Conservation (phyloP, 1,140 invertebrate species). For the Heliconius congener region DNA sequence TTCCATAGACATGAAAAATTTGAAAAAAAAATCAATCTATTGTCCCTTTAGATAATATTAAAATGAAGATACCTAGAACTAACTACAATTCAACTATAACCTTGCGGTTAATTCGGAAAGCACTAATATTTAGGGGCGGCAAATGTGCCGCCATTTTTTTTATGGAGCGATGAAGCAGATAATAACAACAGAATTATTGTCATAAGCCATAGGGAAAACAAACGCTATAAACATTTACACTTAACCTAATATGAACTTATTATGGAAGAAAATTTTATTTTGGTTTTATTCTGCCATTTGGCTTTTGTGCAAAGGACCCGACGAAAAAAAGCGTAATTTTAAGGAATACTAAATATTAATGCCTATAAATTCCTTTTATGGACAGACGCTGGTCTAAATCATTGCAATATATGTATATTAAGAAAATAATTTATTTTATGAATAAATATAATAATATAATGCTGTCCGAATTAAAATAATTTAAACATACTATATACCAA, state of each 20-base stretch:
- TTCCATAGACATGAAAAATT: conserved; percentile 7
- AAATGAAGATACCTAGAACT: neutral
- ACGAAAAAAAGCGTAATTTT: conserved; percentile 39
- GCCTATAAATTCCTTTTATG: conserved; percentile 30
- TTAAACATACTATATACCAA: no score
- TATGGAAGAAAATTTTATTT: conserved; percentile 43
- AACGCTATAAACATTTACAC: conserved; percentile 31
- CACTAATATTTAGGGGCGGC: neutral
- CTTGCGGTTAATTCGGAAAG: neutral
- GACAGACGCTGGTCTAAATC: neutral
- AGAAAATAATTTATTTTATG: neutral
- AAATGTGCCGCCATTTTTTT: neutral
- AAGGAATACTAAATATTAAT: conserved; percentile 30
- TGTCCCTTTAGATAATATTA: neutral
- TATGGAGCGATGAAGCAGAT: conserved; percentile 13
- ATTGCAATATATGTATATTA: neutral
- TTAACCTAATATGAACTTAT: conserved; percentile 42
- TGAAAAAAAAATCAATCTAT: neutral
- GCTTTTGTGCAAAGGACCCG: conserved; percentile 26
- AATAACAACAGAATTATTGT: conserved; percentile 24
- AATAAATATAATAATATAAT: neutral
- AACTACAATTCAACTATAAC: neutral
- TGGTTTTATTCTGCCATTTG: conserved; percentile 37
- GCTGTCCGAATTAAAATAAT: no score
- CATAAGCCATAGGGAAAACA: conserved; percentile 18